Percentiles rank a stretch among this genome's conserved stretches.
Conservation (phyloP, 2,113 vertebrate genomes). For the Hemiscyllium ocellatum region DNA sequence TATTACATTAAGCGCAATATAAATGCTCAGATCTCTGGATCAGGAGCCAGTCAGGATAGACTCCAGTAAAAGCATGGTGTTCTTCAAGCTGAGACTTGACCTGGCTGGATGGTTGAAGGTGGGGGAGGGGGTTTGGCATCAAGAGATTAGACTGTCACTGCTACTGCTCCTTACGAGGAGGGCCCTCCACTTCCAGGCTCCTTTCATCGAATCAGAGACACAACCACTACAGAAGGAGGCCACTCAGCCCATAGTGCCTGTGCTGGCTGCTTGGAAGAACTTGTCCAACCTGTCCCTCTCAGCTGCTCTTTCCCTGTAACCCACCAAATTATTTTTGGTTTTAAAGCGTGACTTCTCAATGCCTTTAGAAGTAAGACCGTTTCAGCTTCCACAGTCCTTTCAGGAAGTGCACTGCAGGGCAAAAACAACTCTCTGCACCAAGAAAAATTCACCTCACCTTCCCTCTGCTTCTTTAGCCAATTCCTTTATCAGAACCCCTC, state of each 20-base stretch:
- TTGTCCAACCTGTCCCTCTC: neutral
- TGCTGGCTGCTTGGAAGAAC: neutral
- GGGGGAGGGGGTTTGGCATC: neutral
- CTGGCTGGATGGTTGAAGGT: neutral
- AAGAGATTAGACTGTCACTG: neutral
- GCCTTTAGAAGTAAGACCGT: neutral
- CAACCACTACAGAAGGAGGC: neutral
- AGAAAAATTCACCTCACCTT: neutral
- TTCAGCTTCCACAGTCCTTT: neutral
- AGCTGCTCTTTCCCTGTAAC: neutral
- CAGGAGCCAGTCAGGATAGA: neutral
- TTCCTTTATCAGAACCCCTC: neutral
- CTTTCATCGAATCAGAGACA: neutral
- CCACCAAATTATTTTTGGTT: neutral
- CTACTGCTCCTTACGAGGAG: neutral
- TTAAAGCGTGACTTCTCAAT: neutral
- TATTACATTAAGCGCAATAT: conserved; percentile 23
- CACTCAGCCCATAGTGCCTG: neutral
- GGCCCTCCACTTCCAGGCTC: too few species aligned
- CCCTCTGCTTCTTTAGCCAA: neutral
- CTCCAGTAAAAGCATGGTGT: neutral
- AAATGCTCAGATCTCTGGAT: neutral
- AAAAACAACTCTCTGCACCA: neutral
- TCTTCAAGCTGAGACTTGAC: neutral
- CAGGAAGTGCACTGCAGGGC: neutral